Evolutionary conservation across 2,113 vertebrate genomes (phyloP).

Genomic region (Thamnaconus septentrionalis): DNA sequence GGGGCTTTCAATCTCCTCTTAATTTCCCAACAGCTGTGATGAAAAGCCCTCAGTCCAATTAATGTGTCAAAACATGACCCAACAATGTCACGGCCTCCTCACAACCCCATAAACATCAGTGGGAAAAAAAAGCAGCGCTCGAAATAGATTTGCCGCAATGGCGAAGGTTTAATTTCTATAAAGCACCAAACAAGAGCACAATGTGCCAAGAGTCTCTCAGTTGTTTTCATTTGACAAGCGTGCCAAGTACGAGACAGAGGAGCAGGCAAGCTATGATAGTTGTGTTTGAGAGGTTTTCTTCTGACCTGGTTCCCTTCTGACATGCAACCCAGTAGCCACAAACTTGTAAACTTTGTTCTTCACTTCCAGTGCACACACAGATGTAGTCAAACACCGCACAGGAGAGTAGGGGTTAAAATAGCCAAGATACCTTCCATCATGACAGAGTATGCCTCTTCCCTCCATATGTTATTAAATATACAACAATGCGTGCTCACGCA

Average conservation of each 20-base stretch:
- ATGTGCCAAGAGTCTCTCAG: not conserved
- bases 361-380: no score
- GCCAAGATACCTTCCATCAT: no score
- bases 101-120: conserved; percentile 55
- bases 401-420: no score
- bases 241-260: conserved; percentile 4
- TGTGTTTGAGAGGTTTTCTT: conserved; percentile 26
- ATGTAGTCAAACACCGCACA: no score
- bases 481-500: no score
- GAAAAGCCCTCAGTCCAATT: conserved; percentile 69
- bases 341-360: no score
- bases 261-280: not conserved
- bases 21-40: conserved; percentile 73
- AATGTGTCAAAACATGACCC: conserved; percentile 69
- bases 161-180: conserved; percentile 34
- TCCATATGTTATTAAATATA: no score
- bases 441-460: no score
- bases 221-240: conserved; percentile 25
- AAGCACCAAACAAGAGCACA: conserved; percentile 24
- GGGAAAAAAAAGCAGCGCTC: conserved; percentile 23
- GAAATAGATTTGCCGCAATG: conserved; percentile 20
- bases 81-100: conserved; percentile 66
- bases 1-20: conserved; percentile 77
- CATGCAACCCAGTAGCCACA: no score
- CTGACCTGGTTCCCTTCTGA: no score